Evolutionary conservation across 2,113 vertebrate genomes (phyloP).

Genomic region (Dolichotis patagonum): DNA sequence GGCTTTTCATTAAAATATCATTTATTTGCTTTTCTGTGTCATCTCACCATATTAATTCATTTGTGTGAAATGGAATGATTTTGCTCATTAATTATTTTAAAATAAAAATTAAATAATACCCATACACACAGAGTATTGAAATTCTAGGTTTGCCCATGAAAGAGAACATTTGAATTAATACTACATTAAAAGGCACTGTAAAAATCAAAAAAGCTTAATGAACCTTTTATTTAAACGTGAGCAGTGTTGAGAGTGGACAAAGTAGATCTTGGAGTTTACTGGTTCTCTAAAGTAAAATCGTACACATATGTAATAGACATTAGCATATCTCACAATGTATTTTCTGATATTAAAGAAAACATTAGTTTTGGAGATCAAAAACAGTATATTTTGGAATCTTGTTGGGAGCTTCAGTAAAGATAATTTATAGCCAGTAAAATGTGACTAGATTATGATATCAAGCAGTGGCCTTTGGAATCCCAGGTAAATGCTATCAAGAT

Average conservation of each 20-base stretch:
- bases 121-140: constrained; percentile 35
- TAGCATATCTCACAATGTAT: constrained; percentile 13
- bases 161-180: constrained; percentile 44
- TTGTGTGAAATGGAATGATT: background rate
- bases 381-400: constrained; percentile 19
- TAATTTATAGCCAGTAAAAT: background rate
- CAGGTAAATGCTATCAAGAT: background rate
- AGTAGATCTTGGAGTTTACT: constrained; percentile 15
- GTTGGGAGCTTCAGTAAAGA: background rate
- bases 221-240: background rate
- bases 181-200: background rate
- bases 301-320: background rate
- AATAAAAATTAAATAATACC: constrained; percentile 47
- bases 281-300: constrained; percentile 1
- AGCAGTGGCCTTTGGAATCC: background rate
- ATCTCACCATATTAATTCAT: background rate
- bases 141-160: constrained; percentile 34
- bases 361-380: constrained; percentile 5
- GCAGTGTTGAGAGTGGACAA: background rate
- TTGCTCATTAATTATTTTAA: constrained; percentile 52
- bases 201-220: background rate
- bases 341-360: constrained; percentile 10
- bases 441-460: background rate
- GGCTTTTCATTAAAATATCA: background rate
- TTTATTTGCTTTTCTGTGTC: background rate